phyloP scores from a whole-genome alignment of 1,140 invertebrate species.

The Achroia grisella region DNA sequence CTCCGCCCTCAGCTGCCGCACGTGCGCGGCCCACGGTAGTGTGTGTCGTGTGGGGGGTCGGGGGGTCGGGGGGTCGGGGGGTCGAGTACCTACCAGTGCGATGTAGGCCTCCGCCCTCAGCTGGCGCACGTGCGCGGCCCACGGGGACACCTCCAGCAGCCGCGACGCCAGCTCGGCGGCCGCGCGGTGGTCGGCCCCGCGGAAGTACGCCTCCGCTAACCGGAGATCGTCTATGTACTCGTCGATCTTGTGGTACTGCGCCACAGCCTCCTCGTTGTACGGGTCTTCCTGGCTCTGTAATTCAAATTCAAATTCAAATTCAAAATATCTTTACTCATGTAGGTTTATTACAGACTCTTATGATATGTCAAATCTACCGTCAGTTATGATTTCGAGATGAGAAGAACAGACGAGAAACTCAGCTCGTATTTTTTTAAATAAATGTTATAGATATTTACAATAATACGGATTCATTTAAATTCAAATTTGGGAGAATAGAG shows the following conservation, averaged over 20 bases:
- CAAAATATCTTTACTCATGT: no score
- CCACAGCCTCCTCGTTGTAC: constrained; percentile 83
- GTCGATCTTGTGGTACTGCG: constrained; percentile 78
- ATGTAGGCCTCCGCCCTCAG: constrained; percentile 90
- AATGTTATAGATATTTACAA: no score
- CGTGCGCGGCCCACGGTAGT: constrained; percentile 90
- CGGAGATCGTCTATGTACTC: constrained; percentile 79
- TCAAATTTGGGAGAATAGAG: no score
- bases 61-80: no score
- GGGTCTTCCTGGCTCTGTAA: constrained; percentile 83
- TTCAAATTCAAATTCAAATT: no score
- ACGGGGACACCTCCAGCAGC: constrained; percentile 92
- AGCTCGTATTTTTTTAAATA: no score
- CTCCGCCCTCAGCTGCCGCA: constrained; percentile 91
- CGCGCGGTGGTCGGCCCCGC: constrained; percentile 78
- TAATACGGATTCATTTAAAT: no score
- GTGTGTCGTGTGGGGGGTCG: no score
- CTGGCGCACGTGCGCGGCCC: constrained; percentile 89
- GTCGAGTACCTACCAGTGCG: constrained; percentile 52
- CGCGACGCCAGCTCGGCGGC: constrained; percentile 82
- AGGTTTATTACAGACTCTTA: no score
- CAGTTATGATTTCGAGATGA: no score
- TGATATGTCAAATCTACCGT: no score
- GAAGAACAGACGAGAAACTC: no score
- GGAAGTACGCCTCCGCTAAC: constrained; percentile 79